These are phyloP conservation scores for Hyla sarda DNA, from an alignment of 2,113 vertebrate species.

Conservation along the genomic window DNA sequence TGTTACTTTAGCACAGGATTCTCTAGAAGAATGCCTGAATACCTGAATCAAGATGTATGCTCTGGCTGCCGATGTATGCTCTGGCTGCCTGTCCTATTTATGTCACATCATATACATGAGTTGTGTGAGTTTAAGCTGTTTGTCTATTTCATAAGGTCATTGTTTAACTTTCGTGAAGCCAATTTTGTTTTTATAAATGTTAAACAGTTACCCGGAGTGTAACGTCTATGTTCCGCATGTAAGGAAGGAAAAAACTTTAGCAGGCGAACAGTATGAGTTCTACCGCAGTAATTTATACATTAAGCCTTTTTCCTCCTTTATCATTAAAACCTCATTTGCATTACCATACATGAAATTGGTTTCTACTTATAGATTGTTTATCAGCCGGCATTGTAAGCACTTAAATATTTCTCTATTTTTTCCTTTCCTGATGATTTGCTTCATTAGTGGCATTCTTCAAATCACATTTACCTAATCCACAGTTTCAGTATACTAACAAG, in stretches of 20 bases:
- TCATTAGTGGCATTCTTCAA: slow-evolving; percentile 75
- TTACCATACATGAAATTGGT: slow-evolving; percentile 28
- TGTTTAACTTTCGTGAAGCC: slow-evolving; percentile 19
- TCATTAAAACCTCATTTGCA: slow-evolving; percentile 39
- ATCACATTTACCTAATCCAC: slow-evolving; percentile 75
- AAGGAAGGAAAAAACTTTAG: not conserved
- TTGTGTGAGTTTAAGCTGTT: slow-evolving; percentile 1
- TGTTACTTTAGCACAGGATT: not conserved
- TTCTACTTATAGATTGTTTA: slow-evolving; percentile 36
- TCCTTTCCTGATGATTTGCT: slow-evolving; percentile 71
- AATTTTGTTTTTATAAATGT: slow-evolving; percentile 10
- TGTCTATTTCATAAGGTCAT: slow-evolving; percentile 40
- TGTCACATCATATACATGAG: slow-evolving; percentile 54
- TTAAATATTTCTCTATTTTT: slow-evolving; percentile 66
- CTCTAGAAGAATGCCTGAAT: not conserved
- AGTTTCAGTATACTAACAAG: slow-evolving; percentile 72
- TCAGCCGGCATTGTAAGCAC: slow-evolving; percentile 55
- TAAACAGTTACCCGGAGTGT: not conserved
- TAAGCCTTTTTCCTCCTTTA: slow-evolving; percentile 9
- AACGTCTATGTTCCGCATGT: not conserved
- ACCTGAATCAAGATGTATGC: slow-evolving; percentile 46
- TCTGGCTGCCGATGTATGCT: slow-evolving; percentile 30
- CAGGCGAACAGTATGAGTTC: not conserved
- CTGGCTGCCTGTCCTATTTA: slow-evolving; percentile 49
- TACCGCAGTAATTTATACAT: slow-evolving; percentile 18